Evolutionary conservation across 2,797 vertebrate genomes (phyloP), one percentile per base, ranked within the genome.

Genomic region (Catostomus latipinnis): DNA sequence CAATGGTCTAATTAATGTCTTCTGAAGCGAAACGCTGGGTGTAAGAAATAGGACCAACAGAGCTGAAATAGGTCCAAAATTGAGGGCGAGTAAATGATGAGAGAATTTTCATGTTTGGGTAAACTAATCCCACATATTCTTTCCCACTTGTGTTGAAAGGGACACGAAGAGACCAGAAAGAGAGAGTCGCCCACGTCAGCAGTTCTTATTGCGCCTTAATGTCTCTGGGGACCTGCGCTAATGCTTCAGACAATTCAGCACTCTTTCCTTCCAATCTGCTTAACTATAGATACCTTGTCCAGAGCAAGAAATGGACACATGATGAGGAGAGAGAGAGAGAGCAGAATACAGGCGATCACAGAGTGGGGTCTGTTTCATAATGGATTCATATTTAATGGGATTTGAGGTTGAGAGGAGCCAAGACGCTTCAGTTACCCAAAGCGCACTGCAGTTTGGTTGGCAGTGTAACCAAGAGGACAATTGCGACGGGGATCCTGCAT

Each of bases 311-410:
- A 61, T 14, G 8, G 18, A 45, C 10, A 0, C 46, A 50, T 58
- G 22, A 83, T 7, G 18, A 62, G 43, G 18, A 43, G 45, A 46
- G 13, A 50, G 48, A 73, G 49, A 11, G 16, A 10, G 49, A 56
- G 76, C 49, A 34, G 34, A 34, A 34, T 34, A 75, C 84, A 86
- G 87, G 82, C 45, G 70, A 75, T 81, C 80, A 84, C 65, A 80
- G 79, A 71, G 84, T 81, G 61, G 71, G 34, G 74, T 92, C 86
- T 65, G 80, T 91, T 90, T 90, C 89, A 87, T 90, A 88, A 91
- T 82, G 56, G 88, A 90, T 92, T 90, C 78, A 91, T 91, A 88
- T 93, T 93, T 91, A 89, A 93, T 92, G 87, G 88, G 87, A 85
- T 78, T 84, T 81, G 87, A 88, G 86, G 81, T 82, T 65, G 89